These are phyloP conservation scores for Cheilosia urbana DNA, from an alignment of 2,888 invertebrate species.

Conservation along the genomic window DNA sequence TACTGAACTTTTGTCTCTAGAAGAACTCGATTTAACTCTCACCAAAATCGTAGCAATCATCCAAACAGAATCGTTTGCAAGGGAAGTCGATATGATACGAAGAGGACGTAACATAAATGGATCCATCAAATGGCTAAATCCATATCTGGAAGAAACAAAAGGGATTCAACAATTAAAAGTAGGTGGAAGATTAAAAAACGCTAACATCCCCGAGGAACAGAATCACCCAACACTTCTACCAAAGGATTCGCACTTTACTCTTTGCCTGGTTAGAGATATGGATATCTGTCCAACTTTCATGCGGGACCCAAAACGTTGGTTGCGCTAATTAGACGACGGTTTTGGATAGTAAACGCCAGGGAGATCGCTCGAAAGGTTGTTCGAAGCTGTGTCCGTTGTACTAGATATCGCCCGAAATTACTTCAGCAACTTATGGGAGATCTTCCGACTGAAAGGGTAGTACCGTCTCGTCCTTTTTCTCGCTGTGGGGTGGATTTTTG, in stretches of 20 bases:
- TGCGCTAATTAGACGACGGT: constrained; percentile 37
- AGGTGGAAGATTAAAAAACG: constrained; percentile 8
- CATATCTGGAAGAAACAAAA: constrained; percentile 11
- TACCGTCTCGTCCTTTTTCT: neutral
- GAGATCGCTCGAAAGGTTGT: constrained; percentile 37
- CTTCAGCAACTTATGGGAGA: constrained; percentile 35
- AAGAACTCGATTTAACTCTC: neutral
- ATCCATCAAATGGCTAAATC: constrained; percentile 55
- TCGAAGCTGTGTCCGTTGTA: constrained; percentile 37
- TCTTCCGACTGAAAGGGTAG: neutral
- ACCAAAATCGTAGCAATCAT: neutral
- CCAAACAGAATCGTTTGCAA: neutral
- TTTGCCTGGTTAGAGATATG: constrained; percentile 27
- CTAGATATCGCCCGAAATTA: constrained; percentile 53
- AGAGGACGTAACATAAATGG: constrained; percentile 53
- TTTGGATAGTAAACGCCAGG: constrained; percentile 59
- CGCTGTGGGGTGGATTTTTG: neutral
- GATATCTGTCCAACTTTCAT: constrained; percentile 57
- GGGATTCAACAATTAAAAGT: constrained; percentile 1
- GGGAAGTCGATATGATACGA: neutral
- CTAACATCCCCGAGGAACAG: constrained; percentile 11
- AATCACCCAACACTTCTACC: constrained; percentile 31
- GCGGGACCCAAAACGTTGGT: constrained; percentile 61
- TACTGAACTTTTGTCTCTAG: neutral
- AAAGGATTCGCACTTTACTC: constrained; percentile 5